Evolutionary conservation across 2,113 vertebrate genomes (phyloP).

Genomic region (Gnathonemus echidnorhynchus): DNA sequence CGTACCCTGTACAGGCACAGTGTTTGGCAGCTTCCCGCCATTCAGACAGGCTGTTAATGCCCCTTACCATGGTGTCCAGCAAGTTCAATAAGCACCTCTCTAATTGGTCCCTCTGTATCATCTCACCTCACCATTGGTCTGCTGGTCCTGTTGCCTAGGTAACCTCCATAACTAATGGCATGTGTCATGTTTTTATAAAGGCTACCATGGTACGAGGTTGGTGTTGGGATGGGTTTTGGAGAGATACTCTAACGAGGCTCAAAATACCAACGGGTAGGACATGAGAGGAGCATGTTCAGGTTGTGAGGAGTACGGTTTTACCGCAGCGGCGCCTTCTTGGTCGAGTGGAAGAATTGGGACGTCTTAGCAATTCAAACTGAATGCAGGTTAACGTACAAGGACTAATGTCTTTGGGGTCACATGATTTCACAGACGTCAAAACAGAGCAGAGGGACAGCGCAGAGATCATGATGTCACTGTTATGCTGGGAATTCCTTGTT

Average conservation of each 20-base stretch:
- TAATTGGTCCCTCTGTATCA: not conserved
- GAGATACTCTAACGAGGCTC: too few species aligned
- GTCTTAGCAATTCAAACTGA: not conserved
- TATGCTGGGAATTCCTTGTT: not conserved
- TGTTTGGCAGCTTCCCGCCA: not conserved
- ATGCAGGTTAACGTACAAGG: not conserved
- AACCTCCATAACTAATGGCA: not conserved
- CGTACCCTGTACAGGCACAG: not conserved
- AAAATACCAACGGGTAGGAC: too few species aligned
- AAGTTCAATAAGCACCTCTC: not conserved
- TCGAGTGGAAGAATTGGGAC: too few species aligned
- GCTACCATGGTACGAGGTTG: not conserved
- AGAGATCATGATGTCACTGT: not conserved
- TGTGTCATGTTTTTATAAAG: not conserved
- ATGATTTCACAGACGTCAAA: constrained; percentile 30
- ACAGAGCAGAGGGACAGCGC: constrained; percentile 24
- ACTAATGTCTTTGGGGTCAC: constrained; percentile 42
- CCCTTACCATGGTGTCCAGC: not conserved
- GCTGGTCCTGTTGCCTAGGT: not conserved
- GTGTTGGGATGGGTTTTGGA: not conserved
- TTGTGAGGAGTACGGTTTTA: not conserved
- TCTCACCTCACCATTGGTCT: not conserved
- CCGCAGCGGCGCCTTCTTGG: not conserved
- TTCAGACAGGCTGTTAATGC: not conserved
- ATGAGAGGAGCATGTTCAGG: too few species aligned